These are phyloP conservation scores for Esperia sulphurella DNA, from an alignment of 2,888 invertebrate species.

Conservation along the genomic window DNA sequence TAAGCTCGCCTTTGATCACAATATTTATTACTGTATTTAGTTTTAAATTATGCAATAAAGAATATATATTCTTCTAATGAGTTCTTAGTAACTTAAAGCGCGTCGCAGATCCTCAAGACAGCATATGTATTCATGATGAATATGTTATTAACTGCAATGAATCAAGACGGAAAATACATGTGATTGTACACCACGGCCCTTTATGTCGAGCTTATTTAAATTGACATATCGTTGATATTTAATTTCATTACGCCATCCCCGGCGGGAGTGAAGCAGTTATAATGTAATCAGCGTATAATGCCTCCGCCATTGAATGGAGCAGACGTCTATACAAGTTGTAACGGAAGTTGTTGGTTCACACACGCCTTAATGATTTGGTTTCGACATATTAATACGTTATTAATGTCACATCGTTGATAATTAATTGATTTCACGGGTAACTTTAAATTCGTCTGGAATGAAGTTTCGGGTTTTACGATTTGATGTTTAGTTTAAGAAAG, in stretches of 20 bases:
- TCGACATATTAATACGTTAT: not conserved
- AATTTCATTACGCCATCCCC: slow-evolving; percentile 19
- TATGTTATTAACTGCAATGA: not conserved
- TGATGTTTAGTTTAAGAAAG: too few relatives aligned
- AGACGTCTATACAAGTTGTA: not conserved
- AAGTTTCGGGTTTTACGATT: too few relatives aligned
- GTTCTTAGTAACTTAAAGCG: too few relatives aligned
- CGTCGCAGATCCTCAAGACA: too few relatives aligned
- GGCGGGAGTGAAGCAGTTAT: slow-evolving; percentile 14
- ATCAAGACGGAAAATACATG: slow-evolving; percentile 10
- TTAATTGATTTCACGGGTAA: too few relatives aligned
- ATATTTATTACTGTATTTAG: too few relatives aligned
- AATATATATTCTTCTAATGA: too few relatives aligned
- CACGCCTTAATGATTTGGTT: not conserved
- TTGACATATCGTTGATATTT: slow-evolving; percentile 16
- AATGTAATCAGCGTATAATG: slow-evolving; percentile 19
- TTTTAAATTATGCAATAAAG: too few relatives aligned
- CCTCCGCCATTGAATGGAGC: slow-evolving; percentile 3
- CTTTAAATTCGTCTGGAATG: too few relatives aligned
- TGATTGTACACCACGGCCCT: not conserved
- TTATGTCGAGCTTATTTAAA: not conserved
- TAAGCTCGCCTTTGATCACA: too few relatives aligned
- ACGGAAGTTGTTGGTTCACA: not conserved
- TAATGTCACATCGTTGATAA: not conserved
- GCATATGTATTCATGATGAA: too few relatives aligned